Base-by-base conservation (phyloP, 2,797 vertebrate genomes). In the Aeoliscus strigatus region DNA sequence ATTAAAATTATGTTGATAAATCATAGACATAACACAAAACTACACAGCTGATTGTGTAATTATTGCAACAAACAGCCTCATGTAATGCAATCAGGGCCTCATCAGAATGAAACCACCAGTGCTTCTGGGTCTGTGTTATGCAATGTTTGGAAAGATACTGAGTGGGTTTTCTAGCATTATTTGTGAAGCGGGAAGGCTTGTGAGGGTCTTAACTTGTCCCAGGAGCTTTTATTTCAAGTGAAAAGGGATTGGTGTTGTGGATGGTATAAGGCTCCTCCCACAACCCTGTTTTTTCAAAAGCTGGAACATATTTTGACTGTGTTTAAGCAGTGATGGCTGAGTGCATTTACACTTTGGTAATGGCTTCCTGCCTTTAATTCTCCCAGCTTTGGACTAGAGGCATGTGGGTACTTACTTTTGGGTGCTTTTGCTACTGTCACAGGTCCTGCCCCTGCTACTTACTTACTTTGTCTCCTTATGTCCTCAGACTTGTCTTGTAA, bases 291-390 rank as follows among this genome's bases (percentile, higher is more conserved):
- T n/a, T 59, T 53, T 61, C 10, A 48, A 52, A 52, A 45, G 50
- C 54, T 73, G 56, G 70, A 79, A 54, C 78, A 77, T 65, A 69
- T 73, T 74, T 49, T 14, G 46, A 54, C 56, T 54, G 52, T 57
- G 63, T 81, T 87, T 82, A 66, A 75, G 54, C 74, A 73, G 78
- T 74, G 69, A 80, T 76, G 77, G 82, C 77, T 76, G 77, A 79
- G 60, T 80, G 74, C 67, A 62, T 85, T 86, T 82, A 77, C 73
- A 74, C 81, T 76, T 77, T 61, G 66, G 66, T 86, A 85, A 87
- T 86, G 74, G 59, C 80, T 87, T 87, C 80, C 77, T 87, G 78
- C 65, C 73, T 79, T 56, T 70, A 72, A 71, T 76, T 75, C 78
- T 71, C 70, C 60, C 48, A 24, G 74, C 77, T 79, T 62, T 71